These are phyloP conservation scores for Lissonota sp. DNA, from an alignment of 2,888 invertebrate species.

Conservation along the genomic window DNA sequence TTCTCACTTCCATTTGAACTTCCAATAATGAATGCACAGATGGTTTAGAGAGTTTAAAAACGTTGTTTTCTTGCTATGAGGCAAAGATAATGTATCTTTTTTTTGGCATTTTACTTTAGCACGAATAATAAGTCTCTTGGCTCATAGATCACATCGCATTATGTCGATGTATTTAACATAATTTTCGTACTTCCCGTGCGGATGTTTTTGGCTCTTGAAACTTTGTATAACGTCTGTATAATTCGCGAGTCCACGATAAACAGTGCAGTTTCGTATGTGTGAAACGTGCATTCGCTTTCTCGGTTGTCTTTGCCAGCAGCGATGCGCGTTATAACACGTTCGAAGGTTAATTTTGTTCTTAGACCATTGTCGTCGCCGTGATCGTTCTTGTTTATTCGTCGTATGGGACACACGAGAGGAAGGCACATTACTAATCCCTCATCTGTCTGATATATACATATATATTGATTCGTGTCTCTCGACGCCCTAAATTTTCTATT, in stretches of 20 bases:
- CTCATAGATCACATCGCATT: too few species aligned
- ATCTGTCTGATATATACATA: neutral
- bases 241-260: neutral
- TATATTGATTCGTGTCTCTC: slow-evolving; percentile 18
- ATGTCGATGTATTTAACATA: too few species aligned
- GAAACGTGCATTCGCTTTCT: slow-evolving; percentile 1
- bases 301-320: slow-evolving; percentile 38
- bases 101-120: too few species aligned
- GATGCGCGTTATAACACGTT: slow-evolving; percentile 26
- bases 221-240: neutral
- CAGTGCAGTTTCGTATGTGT: neutral
- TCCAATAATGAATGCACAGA: too few species aligned
- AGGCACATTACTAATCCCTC: slow-evolving; percentile 49
- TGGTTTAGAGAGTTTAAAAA: too few species aligned
- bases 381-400: slow-evolving; percentile 30
- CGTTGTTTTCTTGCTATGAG: too few species aligned
- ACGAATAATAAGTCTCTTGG: too few species aligned
- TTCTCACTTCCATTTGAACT: too few species aligned
- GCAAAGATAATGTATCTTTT: too few species aligned
- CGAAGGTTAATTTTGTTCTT: slow-evolving; percentile 61
- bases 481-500: slow-evolving; percentile 52
- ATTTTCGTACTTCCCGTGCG: too few species aligned
- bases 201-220: neutral
- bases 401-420: slow-evolving; percentile 30
- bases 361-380: slow-evolving; percentile 45